phyloP scores from a whole-genome alignment of 1,140 invertebrate species.

The Lepidurus couesii region DNA sequence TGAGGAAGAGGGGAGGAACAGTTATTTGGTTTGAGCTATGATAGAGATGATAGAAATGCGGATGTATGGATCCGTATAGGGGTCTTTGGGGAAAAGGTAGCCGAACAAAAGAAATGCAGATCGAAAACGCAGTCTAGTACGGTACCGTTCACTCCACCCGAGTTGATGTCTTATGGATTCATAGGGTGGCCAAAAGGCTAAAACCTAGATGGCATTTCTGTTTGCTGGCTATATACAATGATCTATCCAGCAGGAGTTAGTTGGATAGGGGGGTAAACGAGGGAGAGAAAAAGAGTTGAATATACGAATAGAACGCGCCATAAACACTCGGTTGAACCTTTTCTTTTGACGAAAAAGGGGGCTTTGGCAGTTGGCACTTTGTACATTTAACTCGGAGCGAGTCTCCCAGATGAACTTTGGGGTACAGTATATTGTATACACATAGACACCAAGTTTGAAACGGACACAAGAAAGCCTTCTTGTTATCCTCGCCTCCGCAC shows the following conservation, averaged over 20 bases:
- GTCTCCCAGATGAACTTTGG: not conserved
- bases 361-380: not conserved
- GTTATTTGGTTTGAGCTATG: conserved; percentile 9
- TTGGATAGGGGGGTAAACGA: not conserved
- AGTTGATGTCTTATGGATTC: not conserved
- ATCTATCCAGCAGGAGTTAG: not conserved
- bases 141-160: not conserved
- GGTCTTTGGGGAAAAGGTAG: not conserved
- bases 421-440: no score
- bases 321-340: not conserved
- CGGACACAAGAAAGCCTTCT: not conserved
- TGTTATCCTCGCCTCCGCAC: not conserved
- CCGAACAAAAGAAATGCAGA: not conserved
- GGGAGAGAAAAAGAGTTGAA: not conserved
- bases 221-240: not conserved
- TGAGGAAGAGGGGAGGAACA: not conserved
- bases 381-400: not conserved
- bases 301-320: not conserved
- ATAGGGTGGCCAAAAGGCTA: not conserved
- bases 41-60: not conserved
- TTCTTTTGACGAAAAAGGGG: not conserved
- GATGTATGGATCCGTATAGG: not conserved
- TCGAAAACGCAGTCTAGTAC: not conserved
- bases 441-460: not conserved
- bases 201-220: not conserved